phyloP scores from a whole-genome alignment of 2,797 vertebrate genomes.

The Coilia nasus region DNA sequence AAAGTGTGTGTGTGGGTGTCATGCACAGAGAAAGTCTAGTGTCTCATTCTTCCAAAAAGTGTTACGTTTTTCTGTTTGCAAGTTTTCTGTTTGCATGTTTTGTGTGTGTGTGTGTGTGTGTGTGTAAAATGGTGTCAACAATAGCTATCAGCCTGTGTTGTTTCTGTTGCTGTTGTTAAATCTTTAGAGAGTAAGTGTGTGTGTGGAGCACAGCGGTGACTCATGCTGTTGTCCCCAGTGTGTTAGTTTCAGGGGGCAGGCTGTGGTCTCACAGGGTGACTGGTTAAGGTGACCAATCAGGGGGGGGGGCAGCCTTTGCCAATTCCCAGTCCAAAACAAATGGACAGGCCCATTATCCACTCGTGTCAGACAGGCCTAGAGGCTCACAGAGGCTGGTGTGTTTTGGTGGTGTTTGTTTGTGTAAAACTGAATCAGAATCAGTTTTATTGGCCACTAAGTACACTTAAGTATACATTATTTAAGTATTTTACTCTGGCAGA shows the following conservation, averaged over 20 bases:
- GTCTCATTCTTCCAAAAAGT: not conserved
- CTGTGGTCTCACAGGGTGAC: not conserved
- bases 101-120: not conserved
- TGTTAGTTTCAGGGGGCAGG: not conserved
- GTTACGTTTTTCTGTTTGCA: not conserved
- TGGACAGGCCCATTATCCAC: not conserved
- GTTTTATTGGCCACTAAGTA: no score
- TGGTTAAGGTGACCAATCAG: conserved; percentile 3
- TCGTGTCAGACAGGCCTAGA: not conserved
- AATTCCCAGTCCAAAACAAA: not conserved
- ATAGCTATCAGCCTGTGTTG: not conserved
- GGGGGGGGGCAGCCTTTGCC: not conserved
- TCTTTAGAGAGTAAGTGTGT: not conserved
- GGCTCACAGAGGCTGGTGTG: not conserved
- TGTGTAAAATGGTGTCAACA: not conserved
- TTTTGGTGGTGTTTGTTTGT: not conserved
- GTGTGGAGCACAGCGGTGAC: not conserved
- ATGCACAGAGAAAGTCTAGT: not conserved
- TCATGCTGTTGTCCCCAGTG: not conserved
- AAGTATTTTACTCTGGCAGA: no score
- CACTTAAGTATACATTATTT: no score
- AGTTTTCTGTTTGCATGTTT: no score
- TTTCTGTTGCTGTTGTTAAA: not conserved
- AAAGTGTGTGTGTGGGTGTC: conserved; percentile 31
- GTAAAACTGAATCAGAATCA: no score